Base-by-base conservation (phyloP, 1,140 invertebrate species). In the Aleiodes sp. region DNA sequence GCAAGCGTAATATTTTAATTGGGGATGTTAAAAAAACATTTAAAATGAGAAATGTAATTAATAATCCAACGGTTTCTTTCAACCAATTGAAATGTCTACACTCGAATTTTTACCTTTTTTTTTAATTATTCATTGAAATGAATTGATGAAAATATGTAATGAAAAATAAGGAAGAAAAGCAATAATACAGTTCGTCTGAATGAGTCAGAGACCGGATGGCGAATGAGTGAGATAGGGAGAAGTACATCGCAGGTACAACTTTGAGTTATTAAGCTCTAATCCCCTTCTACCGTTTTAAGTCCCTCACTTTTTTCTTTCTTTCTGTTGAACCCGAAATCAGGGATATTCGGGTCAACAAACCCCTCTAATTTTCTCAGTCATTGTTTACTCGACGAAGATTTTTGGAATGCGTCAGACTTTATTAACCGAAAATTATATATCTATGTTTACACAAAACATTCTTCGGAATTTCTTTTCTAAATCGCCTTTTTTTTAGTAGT, bases 191-290 rank as follows among this genome's bases (percentile, higher is more conserved):
- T 39, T 24, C 60, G 46, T 56, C 28, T 16, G 19, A 68, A 12
- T 68, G 33, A 68, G 56, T 67, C 65, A 67, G 65, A 35, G 14
- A 26, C 61, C 37, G 41, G 41, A 46, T 60, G 57, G 31, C 56
- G 56, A 26, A 31, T 65, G 4, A 6, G 21, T 60, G n/a, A 28
- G 56, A 12, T 24, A 26, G 28, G 21, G 41, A 24, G 56, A 8
- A 60, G 28, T n/a, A 10, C 35, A 46, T 33, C n/a, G 14, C 16
- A 28, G 37, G 41, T 21, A 29, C 62, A 62, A 68, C 46, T 61
- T 39, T 60, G 16, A 67, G 28, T 67, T 16, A 33, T 41, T 12
- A 56, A 35, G 24, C 33, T 26, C 10, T 59, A 67, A 67, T 60
- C 56, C 29, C 24, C 24, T 65, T 56, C n/a, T 56, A 56, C 56